Percentiles rank a stretch among this genome's conserved stretches.
phyloP scores from a whole-genome alignment of 53 echinoderm and acorn worm species.

The Holothuria leucospilota region DNA sequence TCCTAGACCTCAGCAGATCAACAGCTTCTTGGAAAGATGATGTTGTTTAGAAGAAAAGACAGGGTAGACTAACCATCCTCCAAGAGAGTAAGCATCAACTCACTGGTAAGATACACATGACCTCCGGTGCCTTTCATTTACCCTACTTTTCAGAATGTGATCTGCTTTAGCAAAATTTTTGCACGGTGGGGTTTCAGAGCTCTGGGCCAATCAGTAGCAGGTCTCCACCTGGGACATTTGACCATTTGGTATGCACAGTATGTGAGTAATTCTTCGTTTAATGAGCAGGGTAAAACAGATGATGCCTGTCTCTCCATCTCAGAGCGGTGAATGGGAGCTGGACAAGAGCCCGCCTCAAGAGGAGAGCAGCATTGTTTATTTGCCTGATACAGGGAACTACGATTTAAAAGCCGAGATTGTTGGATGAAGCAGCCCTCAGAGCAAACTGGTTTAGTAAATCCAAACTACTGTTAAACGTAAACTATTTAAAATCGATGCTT shows the following conservation, averaged over 20 bases:
- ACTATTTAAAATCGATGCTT: too few species aligned
- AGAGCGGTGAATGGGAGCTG: constrained; percentile 44
- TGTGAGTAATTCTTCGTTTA: constrained; percentile 45
- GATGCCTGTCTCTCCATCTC: constrained; percentile 29
- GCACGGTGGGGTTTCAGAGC: constrained; percentile 35
- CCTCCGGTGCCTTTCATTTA: constrained; percentile 36
- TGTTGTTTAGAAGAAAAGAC: constrained; percentile 17
- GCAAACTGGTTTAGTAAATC: too few species aligned
- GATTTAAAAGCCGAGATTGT: too few species aligned
- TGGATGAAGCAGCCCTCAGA: too few species aligned
- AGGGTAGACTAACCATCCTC: neutral
- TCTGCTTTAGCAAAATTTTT: constrained; percentile 37
- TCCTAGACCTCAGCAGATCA: constrained; percentile 10
- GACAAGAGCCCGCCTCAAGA: constrained; percentile 10
- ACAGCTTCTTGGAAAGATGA: constrained; percentile 28
- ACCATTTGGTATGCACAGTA: constrained; percentile 46
- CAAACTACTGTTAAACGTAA: too few species aligned
- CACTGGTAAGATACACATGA: constrained; percentile 10
- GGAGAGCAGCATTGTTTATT: constrained; percentile 31
- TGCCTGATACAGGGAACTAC: neutral
- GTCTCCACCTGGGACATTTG: constrained; percentile 40
- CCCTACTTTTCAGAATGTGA: constrained; percentile 49
- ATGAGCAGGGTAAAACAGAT: constrained; percentile 12
- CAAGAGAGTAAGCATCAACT: neutral
- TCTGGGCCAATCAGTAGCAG: constrained; percentile 41